Evolutionary conservation across 2,888 invertebrate genomes (phyloP), one percentile per base, ranked within the genome.

Genomic region (Candidula unifasciata): DNA sequence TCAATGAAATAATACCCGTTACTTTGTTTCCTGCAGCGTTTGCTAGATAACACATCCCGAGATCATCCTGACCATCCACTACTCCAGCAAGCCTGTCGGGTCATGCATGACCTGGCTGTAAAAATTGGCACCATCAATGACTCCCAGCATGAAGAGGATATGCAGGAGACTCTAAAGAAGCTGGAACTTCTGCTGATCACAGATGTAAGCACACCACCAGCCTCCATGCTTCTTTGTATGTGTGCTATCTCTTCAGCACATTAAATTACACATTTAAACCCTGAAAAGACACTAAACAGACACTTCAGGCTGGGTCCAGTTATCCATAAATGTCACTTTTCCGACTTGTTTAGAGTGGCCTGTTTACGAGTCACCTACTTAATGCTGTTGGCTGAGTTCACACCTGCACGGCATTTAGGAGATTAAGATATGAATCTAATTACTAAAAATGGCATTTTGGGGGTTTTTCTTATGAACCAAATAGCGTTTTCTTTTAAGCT

Each of bases 31-130:
- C 33, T 54, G 2, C 96, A 98, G 95, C 96, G 98, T 93, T 95
- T 99, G 91, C 95, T 99, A 91, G 98, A 99, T 94, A 97, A 99
- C 94, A 98, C 98, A 64, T 97, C 97, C 89, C 94, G 95, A 85
- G 96, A 96, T 89, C 99, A 99, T 94, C 97, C 97, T 0, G 99
- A 99, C 94, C 96, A 97, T 93, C 96, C 96, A 89, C 95, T 97
- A 73, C 95, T 99, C 54, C 89, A 90, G 85, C 96, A 97, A 88
- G 98, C 98, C 3, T 96, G 97, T 91, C 96, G 96, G 90, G 96
- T 97, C 92, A 96, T 99, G 66, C 98, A 98, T 93, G 97, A 97
- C 88, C 95, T 98, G 89, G 96, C 98, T 73, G 96, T 98, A 86
- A 96, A 97, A 93, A 98, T 99, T 91, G 98, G 99, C 94, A 97